Percentiles rank a stretch among this genome's conserved stretches.
Evolutionary conservation across 2,888 invertebrate species (phyloP).

Genomic region (Heliothis peltigera): DNA sequence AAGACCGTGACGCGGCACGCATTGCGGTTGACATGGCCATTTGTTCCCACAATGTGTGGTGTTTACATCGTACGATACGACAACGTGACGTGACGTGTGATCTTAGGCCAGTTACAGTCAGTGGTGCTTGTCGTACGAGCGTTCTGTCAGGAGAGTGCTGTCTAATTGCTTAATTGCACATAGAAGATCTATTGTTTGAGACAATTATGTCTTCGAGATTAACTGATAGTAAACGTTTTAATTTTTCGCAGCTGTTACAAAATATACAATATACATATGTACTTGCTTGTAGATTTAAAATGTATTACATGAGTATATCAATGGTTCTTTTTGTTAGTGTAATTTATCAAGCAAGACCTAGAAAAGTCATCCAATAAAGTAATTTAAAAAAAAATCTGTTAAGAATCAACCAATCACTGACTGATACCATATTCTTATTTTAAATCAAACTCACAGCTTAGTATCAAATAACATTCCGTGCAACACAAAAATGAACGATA

Average conservation of each 20-base stretch:
- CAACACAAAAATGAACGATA: neutral
- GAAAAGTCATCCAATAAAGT: no score
- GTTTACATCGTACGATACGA: constrained; percentile 46
- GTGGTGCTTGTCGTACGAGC: neutral
- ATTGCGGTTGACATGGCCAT: constrained; percentile 74
- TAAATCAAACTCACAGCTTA: neutral
- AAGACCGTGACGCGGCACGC: constrained; percentile 71
- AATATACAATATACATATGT: no score
- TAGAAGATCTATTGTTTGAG: neutral
- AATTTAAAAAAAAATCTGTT: no score
- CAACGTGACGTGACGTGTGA: constrained; percentile 12
- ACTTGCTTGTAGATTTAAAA: no score
- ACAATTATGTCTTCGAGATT: neutral
- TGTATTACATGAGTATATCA: no score
- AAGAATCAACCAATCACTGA: neutral
- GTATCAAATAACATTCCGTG: neutral
- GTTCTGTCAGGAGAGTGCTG: neutral
- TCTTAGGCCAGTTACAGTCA: neutral
- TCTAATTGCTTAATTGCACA: neutral
- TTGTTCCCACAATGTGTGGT: constrained; percentile 62
- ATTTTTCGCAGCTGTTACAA: no score
- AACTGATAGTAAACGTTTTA: no score
- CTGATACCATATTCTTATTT: neutral
- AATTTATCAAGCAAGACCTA: no score
- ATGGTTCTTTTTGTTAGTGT: no score